Percentiles rank a stretch among this genome's conserved stretches.
Conservation (phyloP, 2,797 vertebrate species). For the Eurystomus glaucurus region DNA sequence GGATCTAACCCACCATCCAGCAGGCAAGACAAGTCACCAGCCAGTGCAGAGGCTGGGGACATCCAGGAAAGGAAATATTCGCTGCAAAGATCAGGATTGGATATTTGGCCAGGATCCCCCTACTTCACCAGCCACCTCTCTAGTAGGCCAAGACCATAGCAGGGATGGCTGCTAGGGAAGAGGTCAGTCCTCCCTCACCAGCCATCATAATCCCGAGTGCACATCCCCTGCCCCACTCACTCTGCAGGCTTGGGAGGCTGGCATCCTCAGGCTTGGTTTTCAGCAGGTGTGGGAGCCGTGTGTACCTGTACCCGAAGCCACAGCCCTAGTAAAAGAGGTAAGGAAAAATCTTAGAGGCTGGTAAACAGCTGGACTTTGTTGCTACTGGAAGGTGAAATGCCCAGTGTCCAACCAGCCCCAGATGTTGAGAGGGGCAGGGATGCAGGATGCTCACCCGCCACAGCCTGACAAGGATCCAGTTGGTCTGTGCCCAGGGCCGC, state of each 20-base stretch:
- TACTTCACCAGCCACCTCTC: background rate
- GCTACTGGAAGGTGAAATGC: background rate
- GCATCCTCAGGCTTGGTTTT: slow-evolving; percentile 98
- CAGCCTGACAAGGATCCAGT: slow-evolving; percentile 97
- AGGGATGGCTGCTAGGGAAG: background rate
- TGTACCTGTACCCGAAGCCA: slow-evolving; percentile 98
- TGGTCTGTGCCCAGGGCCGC: slow-evolving; percentile 98
- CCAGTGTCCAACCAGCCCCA: background rate
- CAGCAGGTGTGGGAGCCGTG: slow-evolving; percentile 94
- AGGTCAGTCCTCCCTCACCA: background rate
- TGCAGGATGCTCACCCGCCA: slow-evolving; percentile 89
- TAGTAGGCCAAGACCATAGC: background rate
- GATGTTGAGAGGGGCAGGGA: background rate
- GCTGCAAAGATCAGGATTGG: background rate
- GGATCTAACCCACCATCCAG: background rate
- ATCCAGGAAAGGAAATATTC: background rate
- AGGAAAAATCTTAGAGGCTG: background rate
- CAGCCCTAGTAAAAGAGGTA: slow-evolving; percentile 87
- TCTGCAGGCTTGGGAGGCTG: slow-evolving; percentile 96
- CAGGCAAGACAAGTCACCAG: background rate
- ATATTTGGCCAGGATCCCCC: background rate
- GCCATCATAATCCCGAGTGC: background rate
- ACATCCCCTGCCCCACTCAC: slow-evolving; percentile 83
- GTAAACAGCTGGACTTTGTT: background rate
- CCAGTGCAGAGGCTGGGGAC: background rate